These are phyloP conservation scores for Nyctalus aviator DNA, from an alignment of 2,797 vertebrate genomes.

Conservation along the genomic window DNA sequence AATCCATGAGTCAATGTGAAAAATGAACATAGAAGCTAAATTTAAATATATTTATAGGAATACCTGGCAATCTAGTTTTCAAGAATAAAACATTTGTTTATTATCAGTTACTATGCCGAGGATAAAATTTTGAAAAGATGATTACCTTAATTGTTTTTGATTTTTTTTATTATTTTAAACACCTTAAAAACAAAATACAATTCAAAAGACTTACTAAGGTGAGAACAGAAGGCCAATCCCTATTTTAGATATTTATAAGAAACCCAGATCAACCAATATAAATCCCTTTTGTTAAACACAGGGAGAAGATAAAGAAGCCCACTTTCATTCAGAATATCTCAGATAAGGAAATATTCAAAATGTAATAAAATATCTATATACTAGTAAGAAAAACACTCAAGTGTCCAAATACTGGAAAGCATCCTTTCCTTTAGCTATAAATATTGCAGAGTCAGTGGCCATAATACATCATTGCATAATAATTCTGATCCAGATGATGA, in stretches of 20 bases:
- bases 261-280: neutral
- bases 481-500: neutral
- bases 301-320: neutral
- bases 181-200: neutral
- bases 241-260: slow-evolving; percentile 6
- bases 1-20: neutral
- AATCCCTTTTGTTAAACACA: neutral
- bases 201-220: neutral
- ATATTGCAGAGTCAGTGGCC: neutral
- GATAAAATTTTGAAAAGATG: neutral
- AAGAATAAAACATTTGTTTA: neutral
- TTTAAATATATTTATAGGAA: neutral
- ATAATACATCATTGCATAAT: neutral
- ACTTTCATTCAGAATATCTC: neutral
- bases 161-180: neutral
- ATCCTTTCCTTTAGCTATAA: neutral
- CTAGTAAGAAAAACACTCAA: neutral
- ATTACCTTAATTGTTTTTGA: neutral
- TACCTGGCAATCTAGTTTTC: neutral
- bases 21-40: neutral
- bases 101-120: neutral
- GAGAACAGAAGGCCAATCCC: neutral
- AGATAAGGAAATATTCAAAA: neutral
- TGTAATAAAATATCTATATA: neutral
- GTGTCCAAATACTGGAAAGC: neutral